Conservation (phyloP, 1,140 invertebrate genomes). For the Drosophila malerkotliana region DNA sequence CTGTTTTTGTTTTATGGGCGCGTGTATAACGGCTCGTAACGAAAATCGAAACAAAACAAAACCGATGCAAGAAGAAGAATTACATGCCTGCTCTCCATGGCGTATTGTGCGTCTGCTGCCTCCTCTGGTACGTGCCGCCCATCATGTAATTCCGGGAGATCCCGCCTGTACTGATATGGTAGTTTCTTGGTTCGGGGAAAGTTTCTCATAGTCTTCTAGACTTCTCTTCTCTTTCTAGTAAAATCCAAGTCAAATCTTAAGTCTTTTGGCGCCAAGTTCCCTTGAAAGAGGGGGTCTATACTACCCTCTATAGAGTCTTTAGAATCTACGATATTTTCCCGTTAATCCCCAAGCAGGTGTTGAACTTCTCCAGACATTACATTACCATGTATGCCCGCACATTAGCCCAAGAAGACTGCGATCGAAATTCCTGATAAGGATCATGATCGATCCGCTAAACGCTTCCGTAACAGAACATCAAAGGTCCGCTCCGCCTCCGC, state of each 20-base stretch:
- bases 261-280: too few relatives aligned
- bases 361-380: background rate
- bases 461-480: slow-evolving; percentile 44
- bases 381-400: too few relatives aligned
- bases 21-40: slow-evolving; percentile 75
- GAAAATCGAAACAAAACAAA: slow-evolving; percentile 80
- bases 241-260: too few relatives aligned
- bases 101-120: background rate
- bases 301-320: too few relatives aligned
- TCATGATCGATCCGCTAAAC: slow-evolving; percentile 36
- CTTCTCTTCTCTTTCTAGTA: too few relatives aligned
- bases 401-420: slow-evolving; percentile 10
- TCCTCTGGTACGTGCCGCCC: background rate
- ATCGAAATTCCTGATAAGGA: slow-evolving; percentile 24
- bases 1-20: slow-evolving; percentile 29
- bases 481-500: slow-evolving; percentile 13
- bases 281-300: too few relatives aligned
- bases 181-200: background rate
- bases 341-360: slow-evolving; percentile 26
- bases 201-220: background rate
- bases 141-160: background rate
- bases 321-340: background rate
- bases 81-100: too few relatives aligned
- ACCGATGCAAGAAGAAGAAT: slow-evolving; percentile 50
- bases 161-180: too few relatives aligned